Evolutionary conservation across 2,113 vertebrate species (phyloP), one percentile per base, ranked within the genome.

Genomic region (Otus sunia): DNA sequence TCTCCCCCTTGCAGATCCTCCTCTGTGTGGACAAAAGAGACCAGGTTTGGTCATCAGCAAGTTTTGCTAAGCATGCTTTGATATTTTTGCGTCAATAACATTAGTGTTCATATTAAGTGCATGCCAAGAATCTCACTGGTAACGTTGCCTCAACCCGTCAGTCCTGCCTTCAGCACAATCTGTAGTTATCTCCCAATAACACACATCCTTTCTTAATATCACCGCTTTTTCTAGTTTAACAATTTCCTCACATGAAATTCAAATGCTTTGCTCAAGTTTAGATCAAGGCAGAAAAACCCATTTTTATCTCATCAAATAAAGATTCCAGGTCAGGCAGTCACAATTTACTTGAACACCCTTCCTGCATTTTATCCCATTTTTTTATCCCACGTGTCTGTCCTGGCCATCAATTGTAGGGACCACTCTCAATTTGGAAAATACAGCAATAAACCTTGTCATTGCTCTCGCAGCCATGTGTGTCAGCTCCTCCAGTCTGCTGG

Each of bases 261-360:
- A 92, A 88, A 74, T 50, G 59, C 26, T 77, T 73, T 71, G n/a
- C 63, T 84, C 19, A 77, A 75, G 72, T 63, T 74, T 41, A 81
- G 64, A 85, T 27, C 1, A 3, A 81, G 39, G 59, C 55, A 90
- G 78, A 64, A 81, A 85, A 82, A 12, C 10, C 17, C 74, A 81
- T 86, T 72, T 96, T 90, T 83, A 39, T 47, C 49, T 88, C 82
- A 92, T 76, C 43, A 88, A 81, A 88, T 80, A 63, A 71, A 68
- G 74, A 88, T 41, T 52, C 69, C 53, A n/a, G 55, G 73, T 64
- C 86, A 95, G 78, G 63, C 82, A 92, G 82, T 90, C 92, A 45
- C 39, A 81, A 77, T 73, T 74, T 41, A 64, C 34, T 63, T 82
- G 21, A 72, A 63, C 34, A 64, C 22, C 29, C 15, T 47, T 67